Evolutionary conservation across 2,888 invertebrate genomes (phyloP), one percentile per base, ranked within the genome.

Genomic region (Dioctria linearis): DNA sequence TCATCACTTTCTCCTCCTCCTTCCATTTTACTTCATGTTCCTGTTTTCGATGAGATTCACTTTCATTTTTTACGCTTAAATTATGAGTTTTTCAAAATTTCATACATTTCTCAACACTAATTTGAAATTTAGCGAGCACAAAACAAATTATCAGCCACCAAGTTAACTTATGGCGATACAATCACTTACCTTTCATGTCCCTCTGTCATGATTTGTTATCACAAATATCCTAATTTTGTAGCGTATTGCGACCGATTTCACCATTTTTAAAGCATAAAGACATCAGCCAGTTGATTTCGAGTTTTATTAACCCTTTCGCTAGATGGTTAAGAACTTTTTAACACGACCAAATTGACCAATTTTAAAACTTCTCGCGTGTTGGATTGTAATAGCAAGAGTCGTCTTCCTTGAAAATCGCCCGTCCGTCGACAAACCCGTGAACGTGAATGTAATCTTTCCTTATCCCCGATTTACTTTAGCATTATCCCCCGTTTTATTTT

Each of bases 201-300:
- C 93, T 95, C 95, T 94, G 94, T 95, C 95, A 95, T 95, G 95
- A 91, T 95, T 94, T 91, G 93, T 93, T 90, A 92, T 93, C 92
- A 92, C 92, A 92, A 93, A 93, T 93, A 93, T 92, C 92, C 93
- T 94, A 95, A 93, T 94, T 92, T 92, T 93, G 92, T 92, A 92
- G 93, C 92, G 93, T 93, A 87, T 87, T 92, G 92, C 92, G 92
- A 92, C 93, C 92, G 92, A 92, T 92, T 93, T 93, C 93, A 93
- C 92, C 94, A 94, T 94, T 94, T 93, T 94, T 93, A 92, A 91
- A 91, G 93, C 93, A 93, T 93, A 92, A 92, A 92, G 92, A 92
- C 92, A 92, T 92, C 92, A 91, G 91, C 86, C 57, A 59, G 71
- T 69, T 39, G 49, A 79, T 71, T 79, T 66, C 37, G 66, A 13